Percentiles rank a stretch among this genome's conserved stretches.
Evolutionary conservation across 2,113 vertebrate genomes (phyloP).

Genomic region (Mesocricetus auratus): DNA sequence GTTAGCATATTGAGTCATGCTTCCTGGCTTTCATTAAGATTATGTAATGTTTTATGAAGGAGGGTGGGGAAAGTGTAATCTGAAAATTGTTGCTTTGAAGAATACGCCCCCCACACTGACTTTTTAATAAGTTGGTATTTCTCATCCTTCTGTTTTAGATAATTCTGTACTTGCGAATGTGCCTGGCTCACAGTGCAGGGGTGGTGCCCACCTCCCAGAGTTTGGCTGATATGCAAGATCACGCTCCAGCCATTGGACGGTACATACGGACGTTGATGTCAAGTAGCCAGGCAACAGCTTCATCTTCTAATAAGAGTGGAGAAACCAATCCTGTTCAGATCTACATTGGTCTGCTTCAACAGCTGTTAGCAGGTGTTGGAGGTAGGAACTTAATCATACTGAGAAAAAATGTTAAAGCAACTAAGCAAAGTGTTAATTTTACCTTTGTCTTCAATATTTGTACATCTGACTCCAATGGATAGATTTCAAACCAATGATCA

Average conservation of each 20-base stretch:
- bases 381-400: constrained; percentile 86
- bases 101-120: background rate
- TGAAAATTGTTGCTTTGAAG: background rate
- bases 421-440: constrained; percentile 9
- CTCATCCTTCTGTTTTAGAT: constrained; percentile 88
- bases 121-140: constrained; percentile 39
- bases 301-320: constrained; percentile 88
- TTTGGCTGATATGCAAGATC: constrained; percentile 96
- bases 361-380: constrained; percentile 94
- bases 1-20: background rate
- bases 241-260: constrained; percentile 94
- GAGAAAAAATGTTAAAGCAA: background rate
- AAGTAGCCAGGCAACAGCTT: constrained; percentile 84
- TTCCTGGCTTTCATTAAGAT: constrained; percentile 32
- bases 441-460: background rate
- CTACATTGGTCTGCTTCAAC: constrained; percentile 96
- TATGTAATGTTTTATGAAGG: constrained; percentile 34
- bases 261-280: constrained; percentile 93
- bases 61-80: background rate
- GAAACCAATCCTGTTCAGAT: constrained; percentile 93
- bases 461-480: background rate
- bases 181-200: constrained; percentile 95
- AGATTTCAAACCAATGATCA: background rate
- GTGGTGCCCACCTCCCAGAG: constrained; percentile 92
- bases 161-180: constrained; percentile 97